phyloP scores from a whole-genome alignment of 1,140 invertebrate genomes.

The Calycopis cecrops region DNA sequence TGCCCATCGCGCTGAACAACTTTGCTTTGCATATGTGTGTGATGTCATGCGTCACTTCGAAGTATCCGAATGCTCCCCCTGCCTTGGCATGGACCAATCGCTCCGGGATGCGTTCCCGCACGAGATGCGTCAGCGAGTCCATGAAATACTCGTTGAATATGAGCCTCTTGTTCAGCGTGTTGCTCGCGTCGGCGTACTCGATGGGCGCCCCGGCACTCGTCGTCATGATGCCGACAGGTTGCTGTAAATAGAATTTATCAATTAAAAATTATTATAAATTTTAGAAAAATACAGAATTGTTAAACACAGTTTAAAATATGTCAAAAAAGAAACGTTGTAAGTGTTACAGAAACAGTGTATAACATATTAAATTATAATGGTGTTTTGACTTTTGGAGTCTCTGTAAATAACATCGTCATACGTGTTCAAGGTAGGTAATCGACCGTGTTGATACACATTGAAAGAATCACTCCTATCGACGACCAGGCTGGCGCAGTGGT shows the following conservation, averaged over 20 bases:
- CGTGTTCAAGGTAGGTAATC: no score
- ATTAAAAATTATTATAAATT: not conserved
- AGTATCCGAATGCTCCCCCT: constrained; percentile 96
- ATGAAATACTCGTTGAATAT: constrained; percentile 90
- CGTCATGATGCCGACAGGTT: constrained; percentile 86
- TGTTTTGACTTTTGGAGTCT: no score
- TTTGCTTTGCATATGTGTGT: constrained; percentile 89
- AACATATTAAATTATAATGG: no score
- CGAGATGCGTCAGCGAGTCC: constrained; percentile 93
- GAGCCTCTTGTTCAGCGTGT: constrained; percentile 63
- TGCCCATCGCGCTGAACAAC: constrained; percentile 89
- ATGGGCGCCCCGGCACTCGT: constrained; percentile 90
- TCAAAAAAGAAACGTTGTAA: no score
- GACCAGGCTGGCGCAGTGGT: no score
- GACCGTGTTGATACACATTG: no score
- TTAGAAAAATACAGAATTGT: not conserved
- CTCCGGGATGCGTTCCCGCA: constrained; percentile 94
- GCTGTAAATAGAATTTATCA: constrained; percentile 76
- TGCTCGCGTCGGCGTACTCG: constrained; percentile 78
- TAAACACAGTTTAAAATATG: not conserved
- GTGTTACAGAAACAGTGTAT: not conserved
- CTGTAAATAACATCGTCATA: no score
- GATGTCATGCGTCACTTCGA: constrained; percentile 96
- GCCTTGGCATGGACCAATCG: constrained; percentile 97
- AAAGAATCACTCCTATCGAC: no score